phyloP scores from a whole-genome alignment of 2,113 vertebrate genomes.

The Arenaria interpres region DNA sequence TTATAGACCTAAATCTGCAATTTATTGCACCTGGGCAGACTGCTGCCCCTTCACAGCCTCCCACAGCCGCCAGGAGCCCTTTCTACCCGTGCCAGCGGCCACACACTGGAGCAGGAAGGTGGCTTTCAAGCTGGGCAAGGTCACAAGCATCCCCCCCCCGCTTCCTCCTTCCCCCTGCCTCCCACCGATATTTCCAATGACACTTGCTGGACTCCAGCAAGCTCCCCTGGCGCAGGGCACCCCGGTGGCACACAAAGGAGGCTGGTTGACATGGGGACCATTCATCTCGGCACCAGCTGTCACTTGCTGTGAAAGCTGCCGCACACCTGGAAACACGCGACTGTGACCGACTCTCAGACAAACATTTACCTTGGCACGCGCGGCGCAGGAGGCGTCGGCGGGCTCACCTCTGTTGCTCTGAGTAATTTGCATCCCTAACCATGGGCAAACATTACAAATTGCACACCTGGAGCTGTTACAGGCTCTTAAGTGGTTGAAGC shows the following conservation, averaged over 20 bases:
- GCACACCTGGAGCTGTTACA: constrained; percentile 27
- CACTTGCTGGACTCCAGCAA: not conserved
- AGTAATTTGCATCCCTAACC: constrained; percentile 43
- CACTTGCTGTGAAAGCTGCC: not conserved
- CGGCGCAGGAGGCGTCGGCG: not conserved
- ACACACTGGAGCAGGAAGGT: not conserved
- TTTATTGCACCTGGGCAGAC: not conserved
- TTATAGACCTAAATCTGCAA: not conserved
- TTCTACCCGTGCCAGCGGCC: not conserved
- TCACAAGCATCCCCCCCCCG: not conserved
- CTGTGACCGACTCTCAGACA: constrained; percentile 19
- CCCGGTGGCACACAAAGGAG: not conserved
- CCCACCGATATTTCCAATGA: not conserved
- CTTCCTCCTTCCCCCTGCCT: not conserved
- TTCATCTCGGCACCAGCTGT: constrained; percentile 19
- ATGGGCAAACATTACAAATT: constrained; percentile 41
- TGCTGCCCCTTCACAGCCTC: not conserved
- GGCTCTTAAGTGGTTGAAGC: not conserved
- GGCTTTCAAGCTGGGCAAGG: not conserved
- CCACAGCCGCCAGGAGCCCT: not conserved
- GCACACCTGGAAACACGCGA: constrained; percentile 33
- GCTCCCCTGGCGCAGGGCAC: not conserved
- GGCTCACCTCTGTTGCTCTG: not conserved
- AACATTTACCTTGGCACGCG: constrained; percentile 52
- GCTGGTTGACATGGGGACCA: not conserved